Percentiles rank a stretch among this genome's conserved stretches.
These are phyloP conservation scores for Phocoena sinus DNA, from an alignment of 2,113 vertebrate genomes.

Conservation along the genomic window DNA sequence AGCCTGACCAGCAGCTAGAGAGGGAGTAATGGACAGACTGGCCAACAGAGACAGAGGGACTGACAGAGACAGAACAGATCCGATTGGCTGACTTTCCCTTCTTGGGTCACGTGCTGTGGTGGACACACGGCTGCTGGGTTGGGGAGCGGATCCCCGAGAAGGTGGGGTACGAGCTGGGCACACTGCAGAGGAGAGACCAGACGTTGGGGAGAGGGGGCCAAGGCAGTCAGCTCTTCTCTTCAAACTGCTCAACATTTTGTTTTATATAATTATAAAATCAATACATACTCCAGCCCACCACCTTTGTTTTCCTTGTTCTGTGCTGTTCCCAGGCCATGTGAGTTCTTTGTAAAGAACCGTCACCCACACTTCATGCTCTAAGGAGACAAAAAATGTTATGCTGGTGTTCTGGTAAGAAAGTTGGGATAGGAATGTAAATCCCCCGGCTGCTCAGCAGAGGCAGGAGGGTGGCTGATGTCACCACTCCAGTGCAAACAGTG, in stretches of 20 bases:
- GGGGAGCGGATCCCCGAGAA: neutral
- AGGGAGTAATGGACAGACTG: neutral
- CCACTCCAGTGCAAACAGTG: neutral
- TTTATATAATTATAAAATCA: neutral
- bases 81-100: no score
- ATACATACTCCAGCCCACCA: no score
- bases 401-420: neutral
- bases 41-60: neutral
- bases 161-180: neutral
- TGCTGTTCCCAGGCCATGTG: neutral
- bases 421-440: neutral
- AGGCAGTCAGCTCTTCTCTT: neutral
- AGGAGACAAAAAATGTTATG: neutral
- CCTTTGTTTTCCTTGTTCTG: neutral
- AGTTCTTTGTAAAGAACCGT: neutral
- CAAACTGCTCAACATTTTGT: neutral
- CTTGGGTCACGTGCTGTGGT: neutral
- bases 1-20: neutral
- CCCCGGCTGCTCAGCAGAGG: neutral
- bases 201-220: neutral
- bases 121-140: rapidly evolving
- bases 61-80: neutral
- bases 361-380: neutral
- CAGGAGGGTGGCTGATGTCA: neutral
- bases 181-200: rapidly evolving